phyloP scores from a whole-genome alignment of 2,888 invertebrate species.

The Lacanobia wlatinum region DNA sequence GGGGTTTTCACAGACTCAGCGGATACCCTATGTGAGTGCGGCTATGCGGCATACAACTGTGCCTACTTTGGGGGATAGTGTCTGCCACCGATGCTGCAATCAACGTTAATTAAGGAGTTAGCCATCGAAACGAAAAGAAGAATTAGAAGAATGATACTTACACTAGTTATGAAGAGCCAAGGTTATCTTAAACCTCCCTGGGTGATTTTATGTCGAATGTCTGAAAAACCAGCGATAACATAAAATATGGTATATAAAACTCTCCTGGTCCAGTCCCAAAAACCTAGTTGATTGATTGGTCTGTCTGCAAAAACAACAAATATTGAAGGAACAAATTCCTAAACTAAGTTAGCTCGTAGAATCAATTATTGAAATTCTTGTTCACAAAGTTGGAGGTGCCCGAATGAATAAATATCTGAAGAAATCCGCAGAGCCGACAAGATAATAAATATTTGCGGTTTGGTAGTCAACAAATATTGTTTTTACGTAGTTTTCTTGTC shows the following conservation, averaged over 20 bases:
- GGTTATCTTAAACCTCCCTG: too few species aligned
- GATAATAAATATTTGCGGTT: slow-evolving; percentile 3
- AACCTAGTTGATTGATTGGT: background rate
- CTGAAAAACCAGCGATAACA: background rate
- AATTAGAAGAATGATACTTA: too few species aligned
- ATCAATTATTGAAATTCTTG: slow-evolving; percentile 52
- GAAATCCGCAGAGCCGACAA: background rate
- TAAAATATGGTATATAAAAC: background rate
- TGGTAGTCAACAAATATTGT: background rate
- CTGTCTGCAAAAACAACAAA: slow-evolving; percentile 35
- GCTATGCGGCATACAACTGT: too few species aligned
- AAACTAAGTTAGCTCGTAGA: slow-evolving; percentile 25
- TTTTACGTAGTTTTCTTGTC: background rate
- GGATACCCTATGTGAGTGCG: too few species aligned
- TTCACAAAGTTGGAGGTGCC: slow-evolving; percentile 15
- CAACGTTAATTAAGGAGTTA: too few species aligned
- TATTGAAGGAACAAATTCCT: slow-evolving; percentile 32
- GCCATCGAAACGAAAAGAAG: too few species aligned
- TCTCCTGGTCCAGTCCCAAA: background rate
- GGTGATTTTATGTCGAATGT: background rate
- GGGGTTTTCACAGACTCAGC: too few species aligned
- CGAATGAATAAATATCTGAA: slow-evolving; percentile 17
- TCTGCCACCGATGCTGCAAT: too few species aligned
- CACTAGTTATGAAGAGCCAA: too few species aligned
- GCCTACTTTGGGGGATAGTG: too few species aligned